Evolutionary conservation across 64 coral and sea anemone genomes (phyloP).

Genomic region (Acropora yongei): DNA sequence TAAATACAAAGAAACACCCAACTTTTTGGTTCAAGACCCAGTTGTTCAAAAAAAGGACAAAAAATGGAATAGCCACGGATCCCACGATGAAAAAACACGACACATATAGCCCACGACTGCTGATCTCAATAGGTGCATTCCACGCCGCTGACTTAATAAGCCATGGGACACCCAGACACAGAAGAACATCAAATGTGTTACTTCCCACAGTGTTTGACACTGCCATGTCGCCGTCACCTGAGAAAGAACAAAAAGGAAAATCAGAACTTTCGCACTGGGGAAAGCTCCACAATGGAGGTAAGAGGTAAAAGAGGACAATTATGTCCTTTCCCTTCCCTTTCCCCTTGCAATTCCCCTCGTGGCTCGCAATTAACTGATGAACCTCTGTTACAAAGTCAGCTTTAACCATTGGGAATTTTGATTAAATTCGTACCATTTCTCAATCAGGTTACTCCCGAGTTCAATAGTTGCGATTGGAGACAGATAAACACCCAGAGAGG

Average conservation of each 20-base stretch:
- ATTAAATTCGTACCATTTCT: too few species aligned
- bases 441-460: neutral
- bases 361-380: too few species aligned
- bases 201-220: slow-evolving; percentile 99
- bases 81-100: slow-evolving; percentile 95
- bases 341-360: too few species aligned
- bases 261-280: too few species aligned
- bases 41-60: slow-evolving; percentile 85
- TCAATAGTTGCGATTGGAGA: neutral
- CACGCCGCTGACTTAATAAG: slow-evolving; percentile 88
- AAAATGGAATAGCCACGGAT: slow-evolving; percentile 84
- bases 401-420: too few species aligned
- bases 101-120: slow-evolving; percentile 89
- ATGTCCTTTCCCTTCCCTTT: too few species aligned
- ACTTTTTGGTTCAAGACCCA: slow-evolving; percentile 94
- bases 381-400: too few species aligned
- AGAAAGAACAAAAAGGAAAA: neutral
- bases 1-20: slow-evolving; percentile 78
- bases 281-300: too few species aligned
- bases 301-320: too few species aligned
- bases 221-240: slow-evolving; percentile 99
- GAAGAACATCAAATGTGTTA: slow-evolving; percentile 92
- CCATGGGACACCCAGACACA: slow-evolving; percentile 96
- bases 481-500: too few species aligned
- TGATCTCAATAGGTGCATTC: slow-evolving; percentile 79